phyloP scores from a whole-genome alignment of 92 coral and sea anemone species.

The Plumapathes pennacea region DNA sequence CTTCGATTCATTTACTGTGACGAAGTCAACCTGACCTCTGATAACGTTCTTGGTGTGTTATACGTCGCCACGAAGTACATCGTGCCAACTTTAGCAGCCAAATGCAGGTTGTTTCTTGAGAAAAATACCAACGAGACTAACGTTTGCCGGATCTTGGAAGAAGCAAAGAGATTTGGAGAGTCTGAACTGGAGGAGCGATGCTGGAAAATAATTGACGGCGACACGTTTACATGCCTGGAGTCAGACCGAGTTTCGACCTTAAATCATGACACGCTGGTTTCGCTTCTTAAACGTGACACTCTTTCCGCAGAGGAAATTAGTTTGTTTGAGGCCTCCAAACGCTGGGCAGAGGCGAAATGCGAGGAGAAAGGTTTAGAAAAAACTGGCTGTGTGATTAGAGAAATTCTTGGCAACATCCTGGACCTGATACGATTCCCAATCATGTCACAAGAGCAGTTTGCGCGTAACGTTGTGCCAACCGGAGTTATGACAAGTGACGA shows the following conservation, averaged over 20 bases:
- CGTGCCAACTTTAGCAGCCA: conserved; percentile 45
- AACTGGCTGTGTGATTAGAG: too few relatives aligned
- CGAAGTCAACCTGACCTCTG: conserved; percentile 51
- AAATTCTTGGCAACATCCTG: too few relatives aligned
- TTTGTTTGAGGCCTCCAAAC: too few relatives aligned
- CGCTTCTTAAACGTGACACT: conserved; percentile 47
- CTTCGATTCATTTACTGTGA: conserved; percentile 60
- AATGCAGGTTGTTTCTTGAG: conserved; percentile 40
- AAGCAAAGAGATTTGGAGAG: conserved; percentile 49
- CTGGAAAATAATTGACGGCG: conserved; percentile 52
- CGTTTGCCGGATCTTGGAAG: conserved; percentile 44
- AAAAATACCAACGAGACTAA: conserved; percentile 36
- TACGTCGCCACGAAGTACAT: conserved; percentile 66
- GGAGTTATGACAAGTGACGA: too few relatives aligned
- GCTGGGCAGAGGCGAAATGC: too few relatives aligned
- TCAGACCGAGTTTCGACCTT: conserved; percentile 44
- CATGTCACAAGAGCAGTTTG: too few relatives aligned
- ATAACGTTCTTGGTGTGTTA: conserved; percentile 49
- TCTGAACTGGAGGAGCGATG: conserved; percentile 55
- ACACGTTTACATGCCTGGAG: conserved; percentile 34
- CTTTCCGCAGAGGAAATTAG: conserved; percentile 41
- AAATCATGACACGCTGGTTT: conserved; percentile 44
- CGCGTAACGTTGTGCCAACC: too few relatives aligned
- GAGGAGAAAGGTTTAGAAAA: too few relatives aligned
- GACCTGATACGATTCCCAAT: too few relatives aligned